Percentiles rank a stretch among this genome's conserved stretches.
These are phyloP conservation scores for Dusona sp. DNA, from an alignment of 2,888 invertebrate species.

Conservation along the genomic window DNA sequence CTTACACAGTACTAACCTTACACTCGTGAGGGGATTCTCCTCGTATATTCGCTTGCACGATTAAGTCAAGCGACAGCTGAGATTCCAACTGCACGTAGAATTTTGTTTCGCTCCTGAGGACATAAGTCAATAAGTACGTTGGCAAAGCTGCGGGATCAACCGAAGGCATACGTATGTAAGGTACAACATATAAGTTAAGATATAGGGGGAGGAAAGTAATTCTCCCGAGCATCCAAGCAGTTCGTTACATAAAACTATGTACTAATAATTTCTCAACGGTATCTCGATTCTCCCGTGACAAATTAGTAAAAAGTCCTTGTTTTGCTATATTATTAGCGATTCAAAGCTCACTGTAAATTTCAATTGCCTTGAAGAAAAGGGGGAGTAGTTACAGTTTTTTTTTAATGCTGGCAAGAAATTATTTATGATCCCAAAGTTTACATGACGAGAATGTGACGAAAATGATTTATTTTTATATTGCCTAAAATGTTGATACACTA, in stretches of 20 bases:
- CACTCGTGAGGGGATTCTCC: conserved; percentile 40
- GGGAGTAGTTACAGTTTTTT: background rate
- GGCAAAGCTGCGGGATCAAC: conserved; percentile 62
- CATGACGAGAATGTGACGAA: too few relatives aligned
- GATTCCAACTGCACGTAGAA: conserved; percentile 55
- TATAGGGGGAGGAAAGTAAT: conserved; percentile 53
- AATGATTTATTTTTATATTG: too few relatives aligned
- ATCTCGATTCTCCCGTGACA: background rate
- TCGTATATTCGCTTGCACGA: conserved; percentile 60
- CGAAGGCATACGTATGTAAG: conserved; percentile 23
- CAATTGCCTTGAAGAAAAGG: background rate
- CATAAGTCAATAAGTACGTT: conserved; percentile 83
- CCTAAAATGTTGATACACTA: too few relatives aligned
- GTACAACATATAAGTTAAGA: conserved; percentile 27
- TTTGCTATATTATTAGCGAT: background rate
- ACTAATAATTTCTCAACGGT: background rate
- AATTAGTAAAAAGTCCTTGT: background rate
- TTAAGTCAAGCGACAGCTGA: conserved; percentile 70
- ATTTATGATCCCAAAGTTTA: too few relatives aligned
- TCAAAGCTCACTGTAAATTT: background rate
- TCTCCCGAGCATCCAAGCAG: conserved; percentile 17
- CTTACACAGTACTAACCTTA: conserved; percentile 23
- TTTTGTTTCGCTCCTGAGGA: conserved; percentile 69
- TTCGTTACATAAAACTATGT: conserved; percentile 5
- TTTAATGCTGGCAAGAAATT: too few relatives aligned